Evolutionary conservation across 1,140 invertebrate genomes (phyloP), one percentile per base, ranked within the genome.

Genomic region (Araneus ventricosus): DNA sequence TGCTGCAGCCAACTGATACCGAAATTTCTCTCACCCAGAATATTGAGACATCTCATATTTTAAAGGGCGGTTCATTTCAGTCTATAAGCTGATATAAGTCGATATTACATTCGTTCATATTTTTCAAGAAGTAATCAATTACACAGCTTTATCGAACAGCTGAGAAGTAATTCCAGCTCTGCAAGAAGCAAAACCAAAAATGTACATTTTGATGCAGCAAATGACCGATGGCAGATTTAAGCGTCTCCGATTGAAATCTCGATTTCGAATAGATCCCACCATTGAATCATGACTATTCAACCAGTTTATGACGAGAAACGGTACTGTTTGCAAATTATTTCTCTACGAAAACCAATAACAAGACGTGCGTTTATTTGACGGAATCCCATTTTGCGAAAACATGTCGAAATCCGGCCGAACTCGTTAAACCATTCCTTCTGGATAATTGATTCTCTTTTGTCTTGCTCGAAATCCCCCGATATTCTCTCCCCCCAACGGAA

Each of bases 381-480:
- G 17, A 37, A 75, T 17, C 30, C 34, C 30, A 17, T 67, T 27
- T 27, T 4, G 63, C 30, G 30, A 30, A n/a, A 75, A 75, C 70
- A 75, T 75, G 39, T 84, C 41, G 39, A 84, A 84, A 84, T 52
- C 24, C 4, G 24, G 24, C 41, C 41, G 8, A 84, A n/a, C 41
- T 75, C 70, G 70, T 34, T 34, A 34, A 37, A 75, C 8, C 39
- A 41, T 84, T 84, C 82, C 82, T 84, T 84, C 82, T 57, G 41
- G 41, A 57, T 84, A 84, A 84, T 84, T 84, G 82, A 84, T 84
- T 84, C 30, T 22, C 82, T 75, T 84, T 84, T 84, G 82, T 84
- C 82, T 84, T 84, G 82, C 24, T 30, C 82, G 45, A 52, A 84
- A 45, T 67, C 27, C 63, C 63, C 5, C 34, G 14, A 10, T 27